These are phyloP conservation scores for Naso thynnoides DNA, from an alignment of 2,797 vertebrate species.

Conservation along the genomic window DNA sequence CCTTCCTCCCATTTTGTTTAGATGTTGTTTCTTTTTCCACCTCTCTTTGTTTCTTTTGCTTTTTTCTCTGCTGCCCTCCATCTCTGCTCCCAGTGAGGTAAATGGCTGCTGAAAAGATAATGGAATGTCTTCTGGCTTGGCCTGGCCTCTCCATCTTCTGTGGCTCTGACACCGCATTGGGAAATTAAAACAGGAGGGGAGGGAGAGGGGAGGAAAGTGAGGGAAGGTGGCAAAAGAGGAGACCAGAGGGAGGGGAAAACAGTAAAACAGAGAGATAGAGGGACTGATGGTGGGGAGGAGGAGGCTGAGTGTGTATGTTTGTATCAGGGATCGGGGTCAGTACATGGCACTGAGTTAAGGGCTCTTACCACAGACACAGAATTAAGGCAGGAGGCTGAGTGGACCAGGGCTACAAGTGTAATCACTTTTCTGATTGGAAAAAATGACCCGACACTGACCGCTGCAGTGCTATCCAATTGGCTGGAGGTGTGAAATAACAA, in stretches of 20 bases:
- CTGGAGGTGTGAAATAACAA: constrained; percentile 51
- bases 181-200: constrained; percentile 80
- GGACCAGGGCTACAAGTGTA: constrained; percentile 64
- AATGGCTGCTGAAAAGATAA: constrained; percentile 87
- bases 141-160: constrained; percentile 80
- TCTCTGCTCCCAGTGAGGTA: constrained; percentile 76
- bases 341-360: constrained; percentile 64
- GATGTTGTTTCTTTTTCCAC: constrained; percentile 58
- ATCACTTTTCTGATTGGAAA: constrained; percentile 74
- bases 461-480: constrained; percentile 32
- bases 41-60: constrained; percentile 62
- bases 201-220: constrained; percentile 8
- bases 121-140: constrained; percentile 82
- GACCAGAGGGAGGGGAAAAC: constrained; percentile 20
- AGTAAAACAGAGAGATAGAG: constrained; percentile 33
- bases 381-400: constrained; percentile 52
- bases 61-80: constrained; percentile 55
- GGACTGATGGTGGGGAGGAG: constrained; percentile 18
- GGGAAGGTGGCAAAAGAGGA: constrained; percentile 20
- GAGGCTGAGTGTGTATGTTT: constrained; percentile 12
- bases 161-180: constrained; percentile 66
- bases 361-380: constrained; percentile 63
- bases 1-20: constrained; percentile 51
- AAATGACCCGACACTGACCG: constrained; percentile 59
- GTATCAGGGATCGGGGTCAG: constrained; percentile 66